phyloP scores from a whole-genome alignment of 2,888 invertebrate genomes.

The Rhingia rostrata region DNA sequence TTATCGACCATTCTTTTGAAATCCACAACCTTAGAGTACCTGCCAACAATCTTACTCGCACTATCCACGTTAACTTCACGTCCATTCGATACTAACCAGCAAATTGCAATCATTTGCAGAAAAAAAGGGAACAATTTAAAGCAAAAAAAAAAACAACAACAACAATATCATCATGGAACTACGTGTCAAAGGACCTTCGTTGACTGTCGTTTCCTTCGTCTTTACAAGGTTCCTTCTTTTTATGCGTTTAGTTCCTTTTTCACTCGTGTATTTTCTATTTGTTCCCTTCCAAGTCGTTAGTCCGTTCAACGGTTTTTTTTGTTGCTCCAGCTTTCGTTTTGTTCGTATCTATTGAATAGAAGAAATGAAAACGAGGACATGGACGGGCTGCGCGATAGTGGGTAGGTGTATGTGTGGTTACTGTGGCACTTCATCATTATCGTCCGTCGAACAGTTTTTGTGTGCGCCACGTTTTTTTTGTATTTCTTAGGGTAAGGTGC shows the following conservation, averaged over 20 bases:
- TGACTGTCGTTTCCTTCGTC: constrained; percentile 47
- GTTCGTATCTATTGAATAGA: constrained; percentile 63
- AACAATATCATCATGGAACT: constrained; percentile 34
- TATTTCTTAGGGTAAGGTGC: constrained; percentile 39
- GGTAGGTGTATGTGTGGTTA: constrained; percentile 26
- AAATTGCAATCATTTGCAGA: constrained; percentile 69
- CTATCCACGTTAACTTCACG: constrained; percentile 8
- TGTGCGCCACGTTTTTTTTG: neutral
- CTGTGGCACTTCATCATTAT: constrained; percentile 60
- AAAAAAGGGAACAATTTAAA: constrained; percentile 34
- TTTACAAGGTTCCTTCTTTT: constrained; percentile 34
- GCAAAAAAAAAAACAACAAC: constrained; percentile 44
- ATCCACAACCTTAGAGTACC: neutral
- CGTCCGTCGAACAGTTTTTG: constrained; percentile 28
- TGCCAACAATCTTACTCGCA: constrained; percentile 19
- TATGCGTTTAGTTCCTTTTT: constrained; percentile 23
- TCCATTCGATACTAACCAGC: constrained; percentile 29
- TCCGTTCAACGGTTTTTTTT: constrained; percentile 64
- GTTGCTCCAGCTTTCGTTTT: constrained; percentile 18
- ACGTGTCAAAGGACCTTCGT: constrained; percentile 72
- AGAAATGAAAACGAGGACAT: constrained; percentile 72
- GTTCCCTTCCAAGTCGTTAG: constrained; percentile 72
- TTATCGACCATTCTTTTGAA: neutral
- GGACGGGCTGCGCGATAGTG: constrained; percentile 40
- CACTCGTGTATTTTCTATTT: constrained; percentile 52